Conservation (phyloP, 1,140 invertebrate species). For the Cephus cinctus region DNA sequence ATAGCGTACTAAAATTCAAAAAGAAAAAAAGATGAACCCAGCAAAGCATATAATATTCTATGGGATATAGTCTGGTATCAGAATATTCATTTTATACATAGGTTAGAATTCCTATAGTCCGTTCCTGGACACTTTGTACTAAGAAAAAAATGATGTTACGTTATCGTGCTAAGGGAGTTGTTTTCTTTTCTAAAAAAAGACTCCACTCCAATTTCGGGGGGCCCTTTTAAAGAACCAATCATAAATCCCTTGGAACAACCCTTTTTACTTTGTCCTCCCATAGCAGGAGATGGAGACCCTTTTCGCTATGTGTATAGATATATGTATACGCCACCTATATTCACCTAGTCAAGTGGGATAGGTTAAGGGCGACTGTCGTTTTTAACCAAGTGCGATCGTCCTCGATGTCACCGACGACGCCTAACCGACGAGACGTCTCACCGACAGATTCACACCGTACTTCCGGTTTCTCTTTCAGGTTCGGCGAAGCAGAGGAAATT, state of each 20-base stretch:
- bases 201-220: neutral
- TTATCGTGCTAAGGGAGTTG: neutral
- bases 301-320: no score
- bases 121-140: no score
- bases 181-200: neutral
- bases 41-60: no score
- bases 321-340: neutral
- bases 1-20: no score
- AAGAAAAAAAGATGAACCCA: no score
- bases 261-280: conserved; percentile 4
- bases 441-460: conserved; percentile 14
- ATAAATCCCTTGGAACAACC: conserved; percentile 2
- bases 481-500: conserved; percentile 10
- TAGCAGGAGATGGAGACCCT: no score
- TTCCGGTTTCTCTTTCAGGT: conserved; percentile 9
- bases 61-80: no score
- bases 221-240: conserved; percentile 5
- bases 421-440: neutral
- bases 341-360: neutral
- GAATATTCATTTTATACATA: no score
- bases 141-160: no score
- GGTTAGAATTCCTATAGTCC: no score
- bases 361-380: neutral
- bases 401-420: no score
- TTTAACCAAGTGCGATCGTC: no score